These are phyloP conservation scores for Clupea harengus DNA, from an alignment of 2,113 vertebrate genomes.

Conservation along the genomic window DNA sequence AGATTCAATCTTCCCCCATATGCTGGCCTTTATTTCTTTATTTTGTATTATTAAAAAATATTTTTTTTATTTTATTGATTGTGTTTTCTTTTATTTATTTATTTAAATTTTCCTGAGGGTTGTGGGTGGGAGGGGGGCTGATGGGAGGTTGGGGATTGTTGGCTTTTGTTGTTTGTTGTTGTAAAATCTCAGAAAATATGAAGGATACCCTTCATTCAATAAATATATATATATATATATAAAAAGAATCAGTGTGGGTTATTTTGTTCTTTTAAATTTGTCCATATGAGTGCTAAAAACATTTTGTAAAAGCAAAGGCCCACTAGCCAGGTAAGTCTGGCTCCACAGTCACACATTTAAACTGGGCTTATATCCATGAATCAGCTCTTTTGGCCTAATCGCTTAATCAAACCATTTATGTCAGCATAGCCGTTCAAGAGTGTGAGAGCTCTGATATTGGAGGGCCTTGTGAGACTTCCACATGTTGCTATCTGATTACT, in stretches of 20 bases:
- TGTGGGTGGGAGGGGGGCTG: too few species aligned
- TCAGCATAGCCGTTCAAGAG: neutral
- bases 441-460: neutral
- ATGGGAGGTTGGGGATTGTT: too few species aligned
- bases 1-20: too few species aligned
- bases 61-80: too few species aligned
- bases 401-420: neutral
- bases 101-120: too few species aligned
- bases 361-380: neutral
- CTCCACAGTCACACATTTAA: neutral
- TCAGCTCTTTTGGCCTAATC: neutral
- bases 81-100: too few species aligned
- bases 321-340: neutral
- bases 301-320: neutral
- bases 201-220: too few species aligned
- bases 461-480: neutral
- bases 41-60: too few species aligned
- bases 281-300: neutral
- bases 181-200: too few species aligned
- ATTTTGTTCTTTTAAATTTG: neutral
- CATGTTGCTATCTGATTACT: neutral
- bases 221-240: too few species aligned
- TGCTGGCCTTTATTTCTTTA: too few species aligned
- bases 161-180: too few species aligned
- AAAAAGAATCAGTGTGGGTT: neutral